Evolutionary conservation across 1,140 invertebrate genomes (phyloP), one percentile per base, ranked within the genome.

Genomic region (Drosophila kikkawai): DNA sequence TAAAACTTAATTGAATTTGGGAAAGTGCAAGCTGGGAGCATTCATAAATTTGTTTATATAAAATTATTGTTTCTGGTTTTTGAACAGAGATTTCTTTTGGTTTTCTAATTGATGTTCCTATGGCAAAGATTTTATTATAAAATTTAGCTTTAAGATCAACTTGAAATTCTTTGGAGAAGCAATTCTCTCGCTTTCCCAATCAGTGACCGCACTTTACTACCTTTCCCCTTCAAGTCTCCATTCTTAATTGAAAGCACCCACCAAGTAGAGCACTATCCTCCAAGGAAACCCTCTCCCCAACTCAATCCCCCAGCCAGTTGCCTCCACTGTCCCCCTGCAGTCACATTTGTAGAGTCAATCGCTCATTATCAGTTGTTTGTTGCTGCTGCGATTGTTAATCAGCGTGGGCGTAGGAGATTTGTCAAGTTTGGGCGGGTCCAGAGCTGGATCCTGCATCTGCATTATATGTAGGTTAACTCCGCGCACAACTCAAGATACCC

Each of bases 291-390:
- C 19, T 45, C 39, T 4, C 0, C 50, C 39, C 3, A 15, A 6
- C 13, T 3, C 12, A 13, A 15, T 17, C 7, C 19, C 4, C 47
- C 29, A 11, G 1, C 26, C 9, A 2, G 9, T 6, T 12, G 0
- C 7, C 2, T 22, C 44, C 17, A 13, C 47, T 29, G 22, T 15
- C 19, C 32, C 41, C 19, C 19, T 58, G 11, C 51, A 74, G 70
- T 57, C 65, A 70, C 66, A 88, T 87, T 88, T 87, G 83, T 87
- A 71, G 73, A 69, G 60, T 34, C 84, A 87, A 87, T 87, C 84
- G 84, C 73, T 88, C 85, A 84, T 90, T 88, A 88, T 88, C 84
- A 90, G 84, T 90, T 88, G 84, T 90, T 88, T 88, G 84, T 88
- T 88, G 84, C 85, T 48, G 51, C 74, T 65, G 51, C 59, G 84